Conservation (phyloP, 1,140 invertebrate species). For the Colletes latitarsis region DNA sequence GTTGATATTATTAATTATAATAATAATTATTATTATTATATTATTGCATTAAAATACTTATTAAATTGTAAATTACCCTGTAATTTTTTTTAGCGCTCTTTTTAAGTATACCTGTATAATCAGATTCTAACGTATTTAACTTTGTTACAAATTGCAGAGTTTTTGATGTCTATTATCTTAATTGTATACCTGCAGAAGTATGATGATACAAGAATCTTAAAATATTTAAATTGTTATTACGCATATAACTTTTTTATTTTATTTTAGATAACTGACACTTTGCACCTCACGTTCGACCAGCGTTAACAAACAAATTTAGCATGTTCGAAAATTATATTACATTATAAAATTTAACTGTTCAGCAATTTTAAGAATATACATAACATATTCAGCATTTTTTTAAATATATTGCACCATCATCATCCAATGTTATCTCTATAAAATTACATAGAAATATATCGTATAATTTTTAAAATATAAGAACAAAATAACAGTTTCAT, state of each 20-base stretch:
- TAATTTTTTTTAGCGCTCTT: conserved; percentile 31
- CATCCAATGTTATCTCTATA: background rate
- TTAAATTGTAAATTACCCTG: conserved; percentile 55
- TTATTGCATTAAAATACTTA: conserved; percentile 58
- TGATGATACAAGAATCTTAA: background rate
- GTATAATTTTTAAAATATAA: no score
- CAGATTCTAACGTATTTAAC: background rate
- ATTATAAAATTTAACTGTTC: no score
- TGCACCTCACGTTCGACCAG: background rate
- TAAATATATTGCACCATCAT: background rate
- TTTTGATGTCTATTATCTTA: background rate
- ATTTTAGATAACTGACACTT: background rate
- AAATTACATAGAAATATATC: background rate
- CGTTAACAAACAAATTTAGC: conserved; percentile 7
- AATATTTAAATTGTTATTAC: background rate
- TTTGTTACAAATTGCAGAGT: background rate
- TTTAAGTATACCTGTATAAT: conserved; percentile 20
- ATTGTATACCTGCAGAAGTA: background rate
- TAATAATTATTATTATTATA: conserved; percentile 53
- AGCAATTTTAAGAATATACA: no score
- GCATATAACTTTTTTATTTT: background rate
- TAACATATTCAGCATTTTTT: no score
- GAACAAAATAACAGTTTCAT: no score
- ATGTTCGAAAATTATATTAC: background rate
- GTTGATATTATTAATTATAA: conserved; percentile 62